phyloP scores from a whole-genome alignment of 2,888 invertebrate species.

The Lasioglossum malachurum region DNA sequence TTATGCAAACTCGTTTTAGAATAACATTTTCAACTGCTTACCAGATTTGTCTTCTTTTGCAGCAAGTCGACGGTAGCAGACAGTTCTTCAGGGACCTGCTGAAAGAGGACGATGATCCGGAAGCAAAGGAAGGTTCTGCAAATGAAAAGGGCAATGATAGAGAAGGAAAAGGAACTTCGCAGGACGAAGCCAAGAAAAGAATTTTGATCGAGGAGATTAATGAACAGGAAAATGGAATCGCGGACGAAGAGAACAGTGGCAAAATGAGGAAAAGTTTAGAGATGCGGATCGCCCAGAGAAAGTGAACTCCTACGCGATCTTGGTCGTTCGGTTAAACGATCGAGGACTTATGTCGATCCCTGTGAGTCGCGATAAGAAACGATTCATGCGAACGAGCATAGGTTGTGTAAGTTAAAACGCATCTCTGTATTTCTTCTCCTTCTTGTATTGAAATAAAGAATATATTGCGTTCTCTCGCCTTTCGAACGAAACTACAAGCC shows the following conservation, averaged over 20 bases:
- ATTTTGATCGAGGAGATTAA: not conserved
- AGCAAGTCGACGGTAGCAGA: conserved; percentile 35
- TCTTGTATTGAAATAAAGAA: conserved; percentile 54
- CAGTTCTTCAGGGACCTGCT: conserved; percentile 45
- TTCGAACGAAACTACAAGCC: not conserved
- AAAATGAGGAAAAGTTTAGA: conserved; percentile 68
- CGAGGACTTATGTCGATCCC: not conserved
- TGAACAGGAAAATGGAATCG: not conserved
- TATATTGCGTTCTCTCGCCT: conserved; percentile 12
- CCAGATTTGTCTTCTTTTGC: not conserved
- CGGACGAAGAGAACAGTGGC: not conserved
- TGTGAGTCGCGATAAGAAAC: not conserved
- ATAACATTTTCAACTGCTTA: not conserved
- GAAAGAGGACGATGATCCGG: not conserved
- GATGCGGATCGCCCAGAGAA: conserved; percentile 68
- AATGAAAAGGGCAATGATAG: not conserved
- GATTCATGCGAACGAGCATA: conserved; percentile 7
- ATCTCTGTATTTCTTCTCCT: conserved; percentile 23
- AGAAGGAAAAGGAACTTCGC: not conserved
- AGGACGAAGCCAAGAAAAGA: not conserved
- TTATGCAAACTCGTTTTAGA: not conserved
- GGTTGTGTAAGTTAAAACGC: conserved; percentile 36
- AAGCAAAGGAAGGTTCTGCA: not conserved
- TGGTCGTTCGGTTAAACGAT: not conserved
- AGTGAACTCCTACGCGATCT: conserved; percentile 25